Evolutionary conservation across 2,797 vertebrate species (phyloP), one percentile per base, ranked within the genome.

Genomic region (Rhyacichthys aspro): DNA sequence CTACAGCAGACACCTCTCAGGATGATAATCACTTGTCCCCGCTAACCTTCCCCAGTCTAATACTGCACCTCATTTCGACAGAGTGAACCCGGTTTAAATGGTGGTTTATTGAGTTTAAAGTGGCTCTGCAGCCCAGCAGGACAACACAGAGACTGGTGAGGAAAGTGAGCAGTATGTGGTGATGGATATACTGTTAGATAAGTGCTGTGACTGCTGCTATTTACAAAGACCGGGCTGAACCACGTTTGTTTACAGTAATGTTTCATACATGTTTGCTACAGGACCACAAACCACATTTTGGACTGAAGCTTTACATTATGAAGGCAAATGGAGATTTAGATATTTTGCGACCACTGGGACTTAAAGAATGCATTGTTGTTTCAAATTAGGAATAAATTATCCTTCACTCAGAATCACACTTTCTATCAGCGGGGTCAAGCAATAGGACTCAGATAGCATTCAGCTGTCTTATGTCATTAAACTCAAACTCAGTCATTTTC

Each of bases 381-480:
- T 39, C 32, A 33, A 33, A 33, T 33, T 32, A 19, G 46, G 32
- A 50, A 19, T 48, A 32, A 70, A 45, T 64, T 49, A 52, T 10
- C 12, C 28, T 34, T 43, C 10, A 7, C 46, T 41, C 42, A 43
- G 28, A 61, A 37, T 57, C 32, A 8, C 28, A 36, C 11, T 49
- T 19, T 50, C 32, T 53, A 59, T 46, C 59, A 70, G 28, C 41
- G 43, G 43, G 50, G 54, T 70, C 46, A 59, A 55, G 49, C 37
- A 72, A 67, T 67, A 63, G 57, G 18, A 62, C 52, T 55, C 11
- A 18, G 36, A 67, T n/a, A n/a, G n/a, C n/a, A 50, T 55, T 54
- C 43, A 75, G 67, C 59, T 47, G 43, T 46, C 63, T 15, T 11
- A 14, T 2, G 17, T 64, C 28, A 74, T 70, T 65, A 52, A 64